A percentile compares a stretch with the other conserved stretches of the same genome.
phyloP scores from a whole-genome alignment of 2,888 invertebrate species.

The Lochmaea crataegi region DNA sequence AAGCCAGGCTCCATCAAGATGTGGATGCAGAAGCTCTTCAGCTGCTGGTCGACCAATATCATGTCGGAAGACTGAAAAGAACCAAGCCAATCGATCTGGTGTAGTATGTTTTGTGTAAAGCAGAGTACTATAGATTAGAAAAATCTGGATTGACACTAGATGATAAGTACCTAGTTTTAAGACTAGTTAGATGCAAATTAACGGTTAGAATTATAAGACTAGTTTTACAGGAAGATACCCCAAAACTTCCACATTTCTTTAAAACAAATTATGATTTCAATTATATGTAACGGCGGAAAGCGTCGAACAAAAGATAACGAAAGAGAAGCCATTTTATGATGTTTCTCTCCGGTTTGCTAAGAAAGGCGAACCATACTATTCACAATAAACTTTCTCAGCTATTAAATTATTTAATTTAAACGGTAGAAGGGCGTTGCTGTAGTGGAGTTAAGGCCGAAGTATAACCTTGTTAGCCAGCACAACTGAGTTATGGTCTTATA shows the following conservation, averaged over 20 bases:
- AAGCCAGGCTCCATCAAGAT: no score
- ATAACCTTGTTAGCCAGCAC: constrained; percentile 67
- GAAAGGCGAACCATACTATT: constrained; percentile 64
- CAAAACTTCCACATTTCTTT: background rate
- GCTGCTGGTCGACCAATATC: no score
- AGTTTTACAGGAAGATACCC: no score
- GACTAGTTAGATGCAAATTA: no score
- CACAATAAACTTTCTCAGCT: constrained; percentile 68
- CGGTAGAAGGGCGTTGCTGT: constrained; percentile 60
- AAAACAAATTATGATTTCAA: constrained; percentile 70
- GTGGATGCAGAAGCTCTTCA: no score
- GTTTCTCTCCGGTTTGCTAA: constrained; percentile 12
- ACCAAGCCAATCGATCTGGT: no score
- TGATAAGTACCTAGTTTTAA: no score
- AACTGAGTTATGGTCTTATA: constrained; percentile 67
- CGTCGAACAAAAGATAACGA: constrained; percentile 21
- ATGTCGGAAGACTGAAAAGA: no score
- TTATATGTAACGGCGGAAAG: constrained; percentile 13
- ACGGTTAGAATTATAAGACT: no score
- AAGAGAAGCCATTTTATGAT: constrained; percentile 29
- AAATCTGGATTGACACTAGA: no score
- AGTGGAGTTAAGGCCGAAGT: constrained; percentile 65
- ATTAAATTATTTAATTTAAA: constrained; percentile 68
- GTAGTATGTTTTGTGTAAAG: no score
- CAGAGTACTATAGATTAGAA: no score